These are phyloP conservation scores for Rhamnusium bicolor DNA, from an alignment of 2,888 invertebrate genomes.

Conservation along the genomic window DNA sequence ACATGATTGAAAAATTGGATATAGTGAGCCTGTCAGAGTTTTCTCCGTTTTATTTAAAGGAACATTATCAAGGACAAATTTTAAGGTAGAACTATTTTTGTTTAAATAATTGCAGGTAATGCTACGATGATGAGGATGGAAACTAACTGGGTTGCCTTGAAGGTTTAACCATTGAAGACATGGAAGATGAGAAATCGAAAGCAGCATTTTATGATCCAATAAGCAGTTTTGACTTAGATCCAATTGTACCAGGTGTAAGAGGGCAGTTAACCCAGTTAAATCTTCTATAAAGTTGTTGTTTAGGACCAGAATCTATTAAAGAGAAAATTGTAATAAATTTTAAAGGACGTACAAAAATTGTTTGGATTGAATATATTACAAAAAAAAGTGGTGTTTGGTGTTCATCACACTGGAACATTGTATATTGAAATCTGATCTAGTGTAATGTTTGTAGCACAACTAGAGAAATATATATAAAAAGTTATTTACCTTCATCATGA, in stretches of 20 bases:
- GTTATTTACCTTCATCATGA: no score
- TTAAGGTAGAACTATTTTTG: constrained; percentile 71
- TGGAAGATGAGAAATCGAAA: constrained; percentile 74
- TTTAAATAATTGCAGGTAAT: constrained; percentile 74
- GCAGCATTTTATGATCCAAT: constrained; percentile 74
- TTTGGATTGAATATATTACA: no score
- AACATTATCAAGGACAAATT: constrained; percentile 75
- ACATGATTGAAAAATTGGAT: constrained; percentile 55
- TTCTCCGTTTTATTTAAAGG: constrained; percentile 74
- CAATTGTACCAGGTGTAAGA: constrained; percentile 75
- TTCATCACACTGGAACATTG: no score
- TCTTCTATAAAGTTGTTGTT: constrained; percentile 79
- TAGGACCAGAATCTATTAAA: constrained; percentile 74
- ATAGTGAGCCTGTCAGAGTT: constrained; percentile 69
- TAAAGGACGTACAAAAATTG: no score
- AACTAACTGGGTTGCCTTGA: constrained; percentile 77
- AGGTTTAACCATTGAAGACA: constrained; percentile 74
- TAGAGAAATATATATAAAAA: no score
- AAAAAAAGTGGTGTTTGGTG: no score
- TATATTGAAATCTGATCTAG: no score
- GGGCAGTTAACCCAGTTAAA: constrained; percentile 72
- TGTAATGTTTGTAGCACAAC: no score
- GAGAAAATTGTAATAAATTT: constrained; percentile 9
- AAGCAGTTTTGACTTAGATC: constrained; percentile 79
- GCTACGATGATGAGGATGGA: constrained; percentile 76